Percentiles rank a stretch among this genome's conserved stretches.
phyloP scores from a whole-genome alignment of 2,888 invertebrate species.

The Tipula helvola region DNA sequence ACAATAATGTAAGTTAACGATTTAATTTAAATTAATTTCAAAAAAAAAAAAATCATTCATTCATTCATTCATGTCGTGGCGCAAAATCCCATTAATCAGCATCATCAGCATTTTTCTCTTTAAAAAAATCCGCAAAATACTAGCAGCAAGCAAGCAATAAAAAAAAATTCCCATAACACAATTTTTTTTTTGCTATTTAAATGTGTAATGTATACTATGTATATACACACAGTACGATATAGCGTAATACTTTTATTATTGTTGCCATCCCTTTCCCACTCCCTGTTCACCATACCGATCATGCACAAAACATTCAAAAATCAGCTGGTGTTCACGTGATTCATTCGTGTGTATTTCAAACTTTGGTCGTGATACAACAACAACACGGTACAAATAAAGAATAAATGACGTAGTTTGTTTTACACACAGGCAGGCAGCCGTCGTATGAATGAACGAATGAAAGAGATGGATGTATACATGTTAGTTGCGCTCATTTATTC shows the following conservation, averaged over 20 bases:
- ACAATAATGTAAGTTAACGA: slow-evolving; percentile 34
- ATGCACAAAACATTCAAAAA: slow-evolving; percentile 40
- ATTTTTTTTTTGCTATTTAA: neutral
- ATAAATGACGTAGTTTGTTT: slow-evolving; percentile 5
- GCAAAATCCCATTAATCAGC: neutral
- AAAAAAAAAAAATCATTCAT: neutral
- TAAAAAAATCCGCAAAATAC: neutral
- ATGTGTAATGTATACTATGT: neutral
- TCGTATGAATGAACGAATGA: neutral
- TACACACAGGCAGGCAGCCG: neutral
- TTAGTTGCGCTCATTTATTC: neutral
- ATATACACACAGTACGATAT: neutral
- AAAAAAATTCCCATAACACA: slow-evolving; percentile 6
- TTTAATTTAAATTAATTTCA: slow-evolving; percentile 14
- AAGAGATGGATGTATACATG: neutral
- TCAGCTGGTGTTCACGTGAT: slow-evolving; percentile 75
- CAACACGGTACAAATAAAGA: neutral
- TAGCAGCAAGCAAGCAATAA: neutral
- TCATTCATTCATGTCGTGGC: neutral
- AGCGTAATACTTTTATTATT: neutral
- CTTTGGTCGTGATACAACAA: slow-evolving; percentile 5
- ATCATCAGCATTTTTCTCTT: neutral
- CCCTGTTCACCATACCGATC: slow-evolving; percentile 26
- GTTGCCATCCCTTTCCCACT: slow-evolving; percentile 25
- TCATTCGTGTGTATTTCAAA: neutral